These are phyloP conservation scores for Osmoderma eremita DNA, from an alignment of 2,888 invertebrate species.

Conservation along the genomic window DNA sequence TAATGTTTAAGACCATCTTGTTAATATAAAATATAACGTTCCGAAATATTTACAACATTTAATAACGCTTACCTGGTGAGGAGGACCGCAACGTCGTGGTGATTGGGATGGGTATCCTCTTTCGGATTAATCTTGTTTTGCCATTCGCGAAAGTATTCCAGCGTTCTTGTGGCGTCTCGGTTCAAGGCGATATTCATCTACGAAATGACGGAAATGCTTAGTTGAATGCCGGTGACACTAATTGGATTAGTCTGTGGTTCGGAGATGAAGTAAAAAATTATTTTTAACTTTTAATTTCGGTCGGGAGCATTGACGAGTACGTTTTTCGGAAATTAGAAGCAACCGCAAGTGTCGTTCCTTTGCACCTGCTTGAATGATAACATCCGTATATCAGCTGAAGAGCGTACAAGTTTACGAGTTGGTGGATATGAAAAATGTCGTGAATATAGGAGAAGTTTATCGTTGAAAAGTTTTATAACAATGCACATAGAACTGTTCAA, in stretches of 20 bases:
- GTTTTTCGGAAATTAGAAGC: too few relatives aligned
- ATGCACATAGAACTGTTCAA: too few relatives aligned
- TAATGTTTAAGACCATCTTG: too few relatives aligned
- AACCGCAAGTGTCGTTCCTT: too few relatives aligned
- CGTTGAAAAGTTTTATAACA: too few relatives aligned
- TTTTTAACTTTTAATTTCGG: constrained; percentile 22
- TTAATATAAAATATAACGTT: too few relatives aligned
- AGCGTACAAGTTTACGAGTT: too few relatives aligned
- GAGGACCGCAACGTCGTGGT: constrained; percentile 69
- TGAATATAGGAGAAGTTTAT: too few relatives aligned
- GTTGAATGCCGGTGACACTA: constrained; percentile 13
- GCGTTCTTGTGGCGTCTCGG: constrained; percentile 65
- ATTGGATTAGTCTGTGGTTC: constrained; percentile 14
- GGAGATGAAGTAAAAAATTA: constrained; percentile 20
- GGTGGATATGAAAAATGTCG: too few relatives aligned
- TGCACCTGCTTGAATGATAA: too few relatives aligned
- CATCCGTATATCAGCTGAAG: too few relatives aligned
- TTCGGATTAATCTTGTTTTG: constrained; percentile 66
- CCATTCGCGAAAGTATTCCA: constrained; percentile 69
- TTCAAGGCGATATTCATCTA: constrained; percentile 60
- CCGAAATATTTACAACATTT: too few relatives aligned
- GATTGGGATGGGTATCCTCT: constrained; percentile 67
- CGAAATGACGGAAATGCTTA: constrained; percentile 34
- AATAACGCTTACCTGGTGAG: constrained; percentile 64
- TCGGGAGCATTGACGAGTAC: neutral